Evolutionary conservation across 1,140 invertebrate genomes (phyloP).

Genomic region (Hyles euphorbiae): DNA sequence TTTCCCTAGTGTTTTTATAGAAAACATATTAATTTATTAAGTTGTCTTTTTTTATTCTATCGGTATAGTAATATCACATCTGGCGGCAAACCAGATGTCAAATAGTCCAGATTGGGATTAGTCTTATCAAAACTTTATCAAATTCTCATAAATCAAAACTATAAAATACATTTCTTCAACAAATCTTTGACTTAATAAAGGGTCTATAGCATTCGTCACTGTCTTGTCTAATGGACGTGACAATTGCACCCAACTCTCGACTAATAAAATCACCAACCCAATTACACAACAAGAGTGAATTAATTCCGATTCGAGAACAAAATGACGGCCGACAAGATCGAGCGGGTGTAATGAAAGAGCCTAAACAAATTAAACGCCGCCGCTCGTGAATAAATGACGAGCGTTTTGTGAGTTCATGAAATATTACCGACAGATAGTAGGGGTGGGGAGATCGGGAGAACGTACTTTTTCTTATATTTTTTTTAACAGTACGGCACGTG

Average conservation of each 20-base stretch:
- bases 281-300: conserved; percentile 14
- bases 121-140: too few relatives aligned
- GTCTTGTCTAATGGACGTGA: not conserved
- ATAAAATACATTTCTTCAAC: too few relatives aligned
- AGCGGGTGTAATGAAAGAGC: conserved; percentile 15
- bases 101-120: too few relatives aligned
- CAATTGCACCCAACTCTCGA: conserved; percentile 1
- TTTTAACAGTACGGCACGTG: too few relatives aligned
- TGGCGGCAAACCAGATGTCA: too few relatives aligned
- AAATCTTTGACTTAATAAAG: too few relatives aligned
- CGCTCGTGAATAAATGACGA: conserved; percentile 24
- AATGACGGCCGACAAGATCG: conserved; percentile 10
- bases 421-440: conserved; percentile 18
- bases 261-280: conserved; percentile 8
- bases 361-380: conserved; percentile 27
- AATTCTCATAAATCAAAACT: too few relatives aligned
- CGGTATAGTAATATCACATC: too few relatives aligned
- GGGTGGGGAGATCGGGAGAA: not conserved
- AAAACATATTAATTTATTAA: too few relatives aligned
- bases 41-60: too few relatives aligned
- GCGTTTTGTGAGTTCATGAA: conserved; percentile 21
- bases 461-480: not conserved
- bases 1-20: too few relatives aligned
- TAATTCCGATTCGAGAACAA: conserved; percentile 18
- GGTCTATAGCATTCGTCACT: too few relatives aligned